Conservation (phyloP, 2,888 invertebrate genomes). For the Matsumyia berberina region DNA sequence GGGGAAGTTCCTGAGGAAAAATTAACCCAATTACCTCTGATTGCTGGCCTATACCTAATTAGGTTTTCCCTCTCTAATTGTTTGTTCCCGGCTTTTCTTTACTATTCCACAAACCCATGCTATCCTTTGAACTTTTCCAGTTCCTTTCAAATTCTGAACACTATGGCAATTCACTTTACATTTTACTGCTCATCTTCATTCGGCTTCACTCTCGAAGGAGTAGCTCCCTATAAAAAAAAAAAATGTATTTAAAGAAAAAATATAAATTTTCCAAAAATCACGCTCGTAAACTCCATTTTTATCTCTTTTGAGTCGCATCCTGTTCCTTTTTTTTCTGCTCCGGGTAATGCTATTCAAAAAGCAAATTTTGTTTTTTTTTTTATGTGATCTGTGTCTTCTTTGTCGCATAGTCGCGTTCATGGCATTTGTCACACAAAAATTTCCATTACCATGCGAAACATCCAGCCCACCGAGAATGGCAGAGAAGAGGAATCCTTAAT, state of each 20-base stretch:
- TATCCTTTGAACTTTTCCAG: background rate
- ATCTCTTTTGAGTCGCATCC: slow-evolving; percentile 31
- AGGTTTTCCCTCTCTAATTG: slow-evolving; percentile 2
- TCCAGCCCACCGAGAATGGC: background rate
- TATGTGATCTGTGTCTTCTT: slow-evolving; percentile 52
- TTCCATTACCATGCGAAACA: slow-evolving; percentile 32
- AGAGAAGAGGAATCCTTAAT: slow-evolving; percentile 49
- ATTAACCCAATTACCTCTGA: background rate
- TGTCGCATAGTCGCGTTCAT: slow-evolving; percentile 42
- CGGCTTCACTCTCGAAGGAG: slow-evolving; percentile 25
- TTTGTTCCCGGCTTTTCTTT: background rate
- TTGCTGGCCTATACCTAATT: background rate
- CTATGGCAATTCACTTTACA: background rate
- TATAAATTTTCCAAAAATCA: slow-evolving; percentile 26
- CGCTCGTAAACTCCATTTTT: slow-evolving; percentile 29
- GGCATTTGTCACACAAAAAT: slow-evolving; percentile 66
- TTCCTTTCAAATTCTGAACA: background rate
- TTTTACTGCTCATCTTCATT: slow-evolving; percentile 24
- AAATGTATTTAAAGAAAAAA: slow-evolving; percentile 7
- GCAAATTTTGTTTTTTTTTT: no score
- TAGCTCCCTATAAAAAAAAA: background rate
- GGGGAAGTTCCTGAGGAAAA: no score
- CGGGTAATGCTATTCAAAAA: slow-evolving; percentile 57
- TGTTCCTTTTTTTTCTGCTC: background rate
- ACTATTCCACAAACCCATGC: no score